These are phyloP conservation scores for Gonioctena quinquepunctata DNA, from an alignment of 1,140 invertebrate species.

Conservation along the genomic window DNA sequence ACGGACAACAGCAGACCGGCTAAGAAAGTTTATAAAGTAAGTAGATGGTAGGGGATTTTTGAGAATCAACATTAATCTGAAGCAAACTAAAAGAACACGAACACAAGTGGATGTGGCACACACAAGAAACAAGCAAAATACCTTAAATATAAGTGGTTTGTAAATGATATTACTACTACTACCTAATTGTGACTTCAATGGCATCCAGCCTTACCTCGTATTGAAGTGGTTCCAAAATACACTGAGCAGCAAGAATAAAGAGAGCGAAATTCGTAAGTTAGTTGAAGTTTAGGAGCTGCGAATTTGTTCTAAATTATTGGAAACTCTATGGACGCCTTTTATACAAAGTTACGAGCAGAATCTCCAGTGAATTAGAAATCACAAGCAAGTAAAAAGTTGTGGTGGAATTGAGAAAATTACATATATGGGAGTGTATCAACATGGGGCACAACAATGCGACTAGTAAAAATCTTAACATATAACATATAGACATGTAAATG, in stretches of 20 bases:
- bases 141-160: not conserved
- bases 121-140: constrained; percentile 17
- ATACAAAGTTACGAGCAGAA: not conserved
- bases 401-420: constrained; percentile 36
- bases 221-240: constrained; percentile 98
- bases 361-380: not conserved
- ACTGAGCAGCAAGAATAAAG: constrained; percentile 78
- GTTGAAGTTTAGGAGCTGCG: not conserved
- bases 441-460: constrained; percentile 82
- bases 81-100: constrained; percentile 40
- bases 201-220: constrained; percentile 81
- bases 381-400: constrained; percentile 9
- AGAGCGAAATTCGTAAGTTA: constrained; percentile 23
- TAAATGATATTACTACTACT: constrained; percentile 4
- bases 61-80: constrained; percentile 32
- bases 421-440: constrained; percentile 51
- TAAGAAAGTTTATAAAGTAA: constrained; percentile 58
- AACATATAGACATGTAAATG: constrained; percentile 24
- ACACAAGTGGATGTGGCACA: constrained; percentile 46
- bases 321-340: not conserved
- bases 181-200: constrained; percentile 21
- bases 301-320: not conserved
- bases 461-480: constrained; percentile 36
- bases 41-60: not conserved
- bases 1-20: constrained; percentile 93